Base-by-base conservation (phyloP, 2,888 invertebrate genomes). In the Drosophila lutescens region DNA sequence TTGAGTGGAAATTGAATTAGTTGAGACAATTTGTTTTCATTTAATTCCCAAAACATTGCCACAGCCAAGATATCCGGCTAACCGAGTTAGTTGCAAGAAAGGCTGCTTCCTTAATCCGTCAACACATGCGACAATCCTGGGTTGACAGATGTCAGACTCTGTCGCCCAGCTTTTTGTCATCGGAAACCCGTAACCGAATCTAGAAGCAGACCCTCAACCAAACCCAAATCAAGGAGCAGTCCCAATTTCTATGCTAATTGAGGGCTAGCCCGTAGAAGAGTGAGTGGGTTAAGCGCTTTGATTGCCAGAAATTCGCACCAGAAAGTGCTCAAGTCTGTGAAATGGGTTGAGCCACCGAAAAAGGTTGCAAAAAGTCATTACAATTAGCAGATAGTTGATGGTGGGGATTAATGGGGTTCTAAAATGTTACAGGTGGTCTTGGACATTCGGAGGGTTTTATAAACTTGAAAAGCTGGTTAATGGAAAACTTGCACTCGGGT, bases 181-280 rank as follows among this genome's bases (percentile, higher is more conserved):
- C 40, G n/a, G 47, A 46, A 44, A 7, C 40, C 32, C 13, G 23
- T 10, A 34, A 17, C 9, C 30, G 13, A 32, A n/a, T 15, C 34
- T 2, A 13, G 26, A 26, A 57, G n/a, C 20, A 40, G 15, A 1
- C 15, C 44, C 26, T 17, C 40, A 54, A 17, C 53, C 50, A 49
- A 68, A 79, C 79, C 87, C 69, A 76, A 79, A 86, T 88, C 87
- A 89, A 77, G 41, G 40, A 55, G 55, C 38, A 68, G 79, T 54
- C 40, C 72, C 83, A 86, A 88, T 86, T 83, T 86, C 85, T 86
- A 89, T 86, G 89, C 89, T 89, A 89, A 86, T 86, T 88, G 84
- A 67, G 62, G 72, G 58, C 66, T 50, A 65, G 44, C 26, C 23
- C 6, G 20, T 2, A 13, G n/a, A 46, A 15, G 53, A 9, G 46